Evolutionary conservation across 2,797 vertebrate species (phyloP), one percentile per base, ranked within the genome.

Genomic region (Dendrocincla fuliginosa): DNA sequence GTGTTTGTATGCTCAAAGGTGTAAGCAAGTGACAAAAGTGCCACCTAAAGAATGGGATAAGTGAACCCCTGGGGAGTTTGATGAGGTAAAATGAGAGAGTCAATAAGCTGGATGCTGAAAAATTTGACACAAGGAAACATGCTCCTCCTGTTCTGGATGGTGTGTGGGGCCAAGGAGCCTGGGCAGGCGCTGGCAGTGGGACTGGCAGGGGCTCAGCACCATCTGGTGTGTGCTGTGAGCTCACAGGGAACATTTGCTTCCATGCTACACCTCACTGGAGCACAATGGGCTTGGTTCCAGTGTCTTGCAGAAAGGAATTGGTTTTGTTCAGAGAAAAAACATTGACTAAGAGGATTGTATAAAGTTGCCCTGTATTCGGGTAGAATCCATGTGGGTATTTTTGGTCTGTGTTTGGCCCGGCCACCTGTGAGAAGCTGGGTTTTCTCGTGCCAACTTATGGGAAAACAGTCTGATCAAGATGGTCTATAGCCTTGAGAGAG

Each of bases 21-120:
- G 75, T 33, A 84, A 79, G 25, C 63, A 80, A 96, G 83, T 76
- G 89, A 83, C 76, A 89, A 89, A 96, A 91, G 65, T 9, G 5
- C 52, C 77, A 63, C 82, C 69, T 94, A 49, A 89, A 86, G 59
- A 79, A 82, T 13, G 41, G 23, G 33, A 10, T 63, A 84, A 92
- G 81, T 78, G 75, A 95, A 71, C 35, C n/a, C 41, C 30, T 6
- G 3, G 37, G 42, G 46, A 19, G 16, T 27, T 37, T 3, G 22
- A 47, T 32, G 35, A 63, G 52, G 41, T n/a, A 86, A 84, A 91
- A 71, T 3, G 20, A 65, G 57, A 35, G 16, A 65, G 30, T 4
- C 42, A 77, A 88, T 76, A 47, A 79, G 60, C 5, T 42, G 52
- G 30, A 27, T 67, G 84, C 53, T 93, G 46, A 83, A 94, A 80